Evolutionary conservation across 2,113 vertebrate species (phyloP), one percentile per base, ranked within the genome.

Genomic region (Pogona vitticeps): DNA sequence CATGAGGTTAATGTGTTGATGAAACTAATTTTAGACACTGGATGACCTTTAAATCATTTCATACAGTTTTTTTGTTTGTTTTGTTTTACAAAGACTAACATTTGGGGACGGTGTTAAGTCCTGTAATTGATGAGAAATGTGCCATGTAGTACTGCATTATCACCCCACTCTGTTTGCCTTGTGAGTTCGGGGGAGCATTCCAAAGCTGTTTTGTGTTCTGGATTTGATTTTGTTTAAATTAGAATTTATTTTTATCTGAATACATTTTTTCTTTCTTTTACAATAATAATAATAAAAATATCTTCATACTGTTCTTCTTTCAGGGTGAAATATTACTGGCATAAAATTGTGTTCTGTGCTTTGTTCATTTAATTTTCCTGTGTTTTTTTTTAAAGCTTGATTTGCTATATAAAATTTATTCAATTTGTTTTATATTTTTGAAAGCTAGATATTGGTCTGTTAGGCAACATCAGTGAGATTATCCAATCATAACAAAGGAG

Each of bases 1-100:
- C 96, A 96, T 96, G 96, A 96, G 95, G 94, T 97, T 96, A 96
- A 96, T 94, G 93, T 97, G 96, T 96, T 95, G 96, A 96, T 95
- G 96, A 97, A 97, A 95, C 95, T 97, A 96, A 96, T 97, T 97
- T 97, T 97, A 97, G 95, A 96, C 95, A 96, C 97, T 94, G 92
- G 91, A 97, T 97, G 96, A 97, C 94, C 91, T 95, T 97, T 96
- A 95, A 97, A 96, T 95, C 95, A 96, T 97, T 97, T 97, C 96
- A 97, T 97, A 97, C 93, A 92, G 91, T 96, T 96, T 94, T 52
- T 52, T 52, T 52, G 46, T 52, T 52, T 52, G 46, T 52, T 52
- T 96, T 97, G 94, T 97, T 97, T 97, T 96, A 93, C 96, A 96
- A 96, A 95, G 95, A 97, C 95, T 96, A 94, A 94, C 95, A 96